phyloP scores from a whole-genome alignment of 2,888 invertebrate species.

The Tillus elongatus region DNA sequence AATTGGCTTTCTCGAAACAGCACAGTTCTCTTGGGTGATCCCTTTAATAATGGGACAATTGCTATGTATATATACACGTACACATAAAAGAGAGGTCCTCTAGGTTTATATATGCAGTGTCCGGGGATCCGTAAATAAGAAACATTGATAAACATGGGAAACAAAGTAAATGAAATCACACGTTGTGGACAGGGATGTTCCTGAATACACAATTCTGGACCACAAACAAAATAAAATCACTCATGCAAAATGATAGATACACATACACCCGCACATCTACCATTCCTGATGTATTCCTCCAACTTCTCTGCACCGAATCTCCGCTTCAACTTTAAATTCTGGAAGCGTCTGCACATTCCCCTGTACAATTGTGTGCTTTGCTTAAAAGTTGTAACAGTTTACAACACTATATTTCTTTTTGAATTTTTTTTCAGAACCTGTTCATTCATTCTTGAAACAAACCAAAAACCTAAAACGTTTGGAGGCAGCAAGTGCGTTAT shows the following conservation, averaged over 20 bases:
- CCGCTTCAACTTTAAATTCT: slow-evolving; percentile 10
- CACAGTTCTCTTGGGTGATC: slow-evolving; percentile 20
- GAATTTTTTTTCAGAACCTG: too few relatives aligned
- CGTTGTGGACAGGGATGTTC: slow-evolving; percentile 25
- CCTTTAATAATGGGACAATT: slow-evolving; percentile 26
- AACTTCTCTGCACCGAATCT: too few relatives aligned
- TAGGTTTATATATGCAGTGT: too few relatives aligned
- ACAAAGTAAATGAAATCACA: slow-evolving; percentile 35
- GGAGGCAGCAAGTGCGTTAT: too few relatives aligned
- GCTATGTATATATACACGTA: slow-evolving; percentile 19
- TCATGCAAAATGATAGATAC: slow-evolving; percentile 37
- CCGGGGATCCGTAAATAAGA: slow-evolving; percentile 26
- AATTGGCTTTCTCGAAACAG: slow-evolving; percentile 25
- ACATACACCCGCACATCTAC: slow-evolving; percentile 23
- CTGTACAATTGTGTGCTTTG: too few relatives aligned
- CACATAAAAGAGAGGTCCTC: too few relatives aligned
- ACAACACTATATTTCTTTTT: too few relatives aligned
- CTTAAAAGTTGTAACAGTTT: too few relatives aligned
- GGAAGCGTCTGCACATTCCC: slow-evolving; percentile 31
- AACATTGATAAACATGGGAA: slow-evolving; percentile 28
- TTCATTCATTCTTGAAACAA: too few relatives aligned
- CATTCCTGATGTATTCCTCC: slow-evolving; percentile 13
- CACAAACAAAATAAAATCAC: slow-evolving; percentile 37
- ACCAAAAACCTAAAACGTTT: too few relatives aligned
- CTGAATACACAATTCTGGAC: slow-evolving; percentile 28